Base-by-base conservation (phyloP, 1,140 invertebrate species). In the Polypedilum pembai region DNA sequence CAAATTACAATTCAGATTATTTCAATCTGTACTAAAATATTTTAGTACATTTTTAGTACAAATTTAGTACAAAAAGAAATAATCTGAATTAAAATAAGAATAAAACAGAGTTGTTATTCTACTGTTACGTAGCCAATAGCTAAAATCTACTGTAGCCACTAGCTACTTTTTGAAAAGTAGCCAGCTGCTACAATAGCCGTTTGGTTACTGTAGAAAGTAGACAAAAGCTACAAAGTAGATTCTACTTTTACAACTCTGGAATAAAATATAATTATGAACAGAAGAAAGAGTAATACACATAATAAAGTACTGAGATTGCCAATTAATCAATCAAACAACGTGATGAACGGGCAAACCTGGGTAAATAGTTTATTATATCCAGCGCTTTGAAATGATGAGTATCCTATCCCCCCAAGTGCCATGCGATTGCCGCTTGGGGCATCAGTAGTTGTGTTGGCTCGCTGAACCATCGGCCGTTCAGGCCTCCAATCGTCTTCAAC, bases 361-460 rank as follows among this genome's bases (percentile, higher is more conserved):
- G 92, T 92, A 82, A 93, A 93, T 79, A 93, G 87, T 86, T 93
- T 94, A 85, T 93, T 93, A 86, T 93, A 93, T 84, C 91, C 92
- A 80, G 90, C 87, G 85, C 89, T 89, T 82, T 88, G 87, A 83
- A 90, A 91, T 82, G 85, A 87, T 83, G 88, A 90, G 86, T 93
- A 93, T 81, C 91, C 90, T 85, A 92, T 91, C 18, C 65, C 87
- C 88, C 88, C 75, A 77, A 82, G 80, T 77, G 80, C 81, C 81
- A 82, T 82, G 78, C 81, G 80, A 69, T 18, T 18, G 10, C 45
- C 77, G 75, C 80, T 80, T 77, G 81, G 81, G 80, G 79, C 81
- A 81, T 82, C 81, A 77, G 81, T 78, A 73, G 81, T 80, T 45
- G 80, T 80, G 10, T 69, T 69, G 78, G 81, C 81, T 76, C 81